Percentiles rank a stretch among this genome's conserved stretches.
These are phyloP conservation scores for Sebastes iracundus DNA, from an alignment of 2,797 vertebrate species.

Conservation along the genomic window DNA sequence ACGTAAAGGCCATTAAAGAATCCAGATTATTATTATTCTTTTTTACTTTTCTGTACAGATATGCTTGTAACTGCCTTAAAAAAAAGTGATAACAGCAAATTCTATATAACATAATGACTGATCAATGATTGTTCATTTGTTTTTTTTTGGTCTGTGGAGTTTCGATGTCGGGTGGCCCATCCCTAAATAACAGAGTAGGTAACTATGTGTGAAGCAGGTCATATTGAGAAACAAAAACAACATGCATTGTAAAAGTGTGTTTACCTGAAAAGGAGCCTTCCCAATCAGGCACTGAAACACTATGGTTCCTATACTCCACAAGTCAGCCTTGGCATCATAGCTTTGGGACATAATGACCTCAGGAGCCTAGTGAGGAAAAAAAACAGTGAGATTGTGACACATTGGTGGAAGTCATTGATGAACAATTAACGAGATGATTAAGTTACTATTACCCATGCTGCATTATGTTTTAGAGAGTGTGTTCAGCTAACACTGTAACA, in stretches of 20 bases:
- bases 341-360: conserved; percentile 99
- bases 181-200: background rate
- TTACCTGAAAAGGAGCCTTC: conserved; percentile 97
- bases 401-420: background rate
- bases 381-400: background rate
- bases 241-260: background rate
- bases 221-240: background rate
- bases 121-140: background rate
- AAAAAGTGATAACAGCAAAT: background rate
- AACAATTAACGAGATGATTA: background rate
- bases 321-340: conserved; percentile 97
- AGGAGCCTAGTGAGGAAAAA: conserved; percentile 85
- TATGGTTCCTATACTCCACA: conserved; percentile 99
- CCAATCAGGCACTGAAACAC: conserved; percentile 98
- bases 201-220: background rate
- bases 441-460: background rate
- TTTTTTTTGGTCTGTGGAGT: background rate
- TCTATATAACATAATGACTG: background rate
- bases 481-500: background rate
- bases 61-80: background rate
- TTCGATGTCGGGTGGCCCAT: background rate
- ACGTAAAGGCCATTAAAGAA: background rate
- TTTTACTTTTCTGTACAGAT: background rate
- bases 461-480: background rate
- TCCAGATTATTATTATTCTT: background rate